Evolutionary conservation across 2,797 vertebrate genomes (phyloP), one percentile per base, ranked within the genome.

Genomic region (Semotilus atromaculatus): DNA sequence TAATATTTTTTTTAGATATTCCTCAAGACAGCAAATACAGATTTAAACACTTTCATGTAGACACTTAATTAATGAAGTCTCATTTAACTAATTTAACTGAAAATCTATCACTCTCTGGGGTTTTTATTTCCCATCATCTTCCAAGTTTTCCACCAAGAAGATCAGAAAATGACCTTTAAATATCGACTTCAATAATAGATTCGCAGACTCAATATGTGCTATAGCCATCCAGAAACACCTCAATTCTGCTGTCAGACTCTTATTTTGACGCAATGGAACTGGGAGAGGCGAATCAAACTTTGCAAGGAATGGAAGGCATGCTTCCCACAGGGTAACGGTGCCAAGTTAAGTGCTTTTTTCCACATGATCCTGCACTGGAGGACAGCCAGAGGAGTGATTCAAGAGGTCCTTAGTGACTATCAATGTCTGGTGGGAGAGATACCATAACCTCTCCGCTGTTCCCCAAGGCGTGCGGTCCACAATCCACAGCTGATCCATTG

Each of bases 301-400:
- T 70, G 64, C 34, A 8, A 80, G 38, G 79, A 68, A 80, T 80
- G 79, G 64, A 14, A 68, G 45, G 64, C 64, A 70, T 70, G 64
- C 64, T 38, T 70, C 26, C 31, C 79, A 55, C 79, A 40, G 29
- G 66, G 64, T 38, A 18, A 34, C 7, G 1, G 64, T 70, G 79
- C 79, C 79, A 80, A 70, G 79, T 70, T 34, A 55, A 70, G 64
- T 70, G 79, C 31, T 80, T 53, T 68, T 70, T 36, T 67, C 62
- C 79, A 80, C 79, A 55, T 68, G 79, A 80, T 68, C 66, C 31
- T 36, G 45, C 43, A 29, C 48, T 80, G 79, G 79, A 80, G 64
- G 79, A 51, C 29, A 38, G 64, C 79, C 64, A 80, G 45, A 31
- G 34, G 3, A 55, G 64, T 51, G 62, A 80, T 34, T 53, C 62